phyloP scores from a whole-genome alignment of 2,797 vertebrate species.

The Mionectes olivaceus region DNA sequence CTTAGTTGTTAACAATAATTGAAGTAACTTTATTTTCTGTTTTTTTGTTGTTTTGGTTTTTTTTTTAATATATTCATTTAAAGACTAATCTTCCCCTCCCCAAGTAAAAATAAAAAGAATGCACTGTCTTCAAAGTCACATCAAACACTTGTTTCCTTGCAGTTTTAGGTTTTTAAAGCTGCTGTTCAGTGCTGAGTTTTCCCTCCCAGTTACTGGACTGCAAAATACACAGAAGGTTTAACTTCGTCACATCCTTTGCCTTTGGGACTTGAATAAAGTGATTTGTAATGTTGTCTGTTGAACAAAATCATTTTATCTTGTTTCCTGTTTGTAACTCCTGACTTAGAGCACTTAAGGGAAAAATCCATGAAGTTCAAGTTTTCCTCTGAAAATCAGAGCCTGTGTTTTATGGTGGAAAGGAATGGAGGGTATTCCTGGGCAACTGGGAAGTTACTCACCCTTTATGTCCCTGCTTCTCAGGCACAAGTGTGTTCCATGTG shows the following conservation, averaged over 20 bases:
- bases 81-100: not conserved
- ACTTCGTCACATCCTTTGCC: not conserved
- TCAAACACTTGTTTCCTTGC: not conserved
- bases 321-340: not conserved
- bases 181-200: not conserved
- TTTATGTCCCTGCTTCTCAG: not conserved
- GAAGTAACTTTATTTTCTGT: not conserved
- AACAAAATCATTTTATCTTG: conserved; percentile 15
- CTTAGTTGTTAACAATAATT: not conserved
- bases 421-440: not conserved
- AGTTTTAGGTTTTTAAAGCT: conserved; percentile 2
- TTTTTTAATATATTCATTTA: not conserved
- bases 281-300: not conserved
- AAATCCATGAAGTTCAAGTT: not conserved
- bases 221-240: not conserved
- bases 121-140: not conserved
- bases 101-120: conserved; percentile 28
- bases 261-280: conserved; percentile 29
- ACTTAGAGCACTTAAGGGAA: not conserved
- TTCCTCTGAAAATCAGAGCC: not conserved
- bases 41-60: not conserved
- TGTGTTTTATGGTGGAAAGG: not conserved
- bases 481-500: no score
- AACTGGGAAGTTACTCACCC: not conserved
- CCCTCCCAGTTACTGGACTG: not conserved